Conservation (phyloP, 2,797 vertebrate species). For the Nasua narica region DNA sequence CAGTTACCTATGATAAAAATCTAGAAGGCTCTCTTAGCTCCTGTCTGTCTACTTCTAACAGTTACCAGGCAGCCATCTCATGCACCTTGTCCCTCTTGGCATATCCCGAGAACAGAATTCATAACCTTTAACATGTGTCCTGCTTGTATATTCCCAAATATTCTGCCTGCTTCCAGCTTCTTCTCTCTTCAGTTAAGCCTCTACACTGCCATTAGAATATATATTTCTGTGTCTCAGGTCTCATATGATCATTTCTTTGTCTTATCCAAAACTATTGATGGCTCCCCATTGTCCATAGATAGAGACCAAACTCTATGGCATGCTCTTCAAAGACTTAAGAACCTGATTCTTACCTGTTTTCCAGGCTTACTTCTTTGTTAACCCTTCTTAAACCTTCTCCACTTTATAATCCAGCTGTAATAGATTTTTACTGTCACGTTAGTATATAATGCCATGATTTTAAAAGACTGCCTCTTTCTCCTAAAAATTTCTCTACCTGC, state of each 20-base stretch:
- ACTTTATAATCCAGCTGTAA: not conserved
- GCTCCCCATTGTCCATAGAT: not conserved
- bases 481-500: not conserved
- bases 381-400: not conserved
- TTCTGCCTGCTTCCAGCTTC: not conserved
- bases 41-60: not conserved
- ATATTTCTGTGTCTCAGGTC: not conserved
- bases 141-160: not conserved
- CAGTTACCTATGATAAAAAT: not conserved
- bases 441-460: not conserved
- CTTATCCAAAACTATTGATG: not conserved
- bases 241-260: not conserved
- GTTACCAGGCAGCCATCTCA: not conserved
- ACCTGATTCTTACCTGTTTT: not conserved
- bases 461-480: not conserved
- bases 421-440: not conserved
- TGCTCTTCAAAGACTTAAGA: not conserved
- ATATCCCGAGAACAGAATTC: not conserved
- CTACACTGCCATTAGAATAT: not conserved
- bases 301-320: not conserved
- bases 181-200: not conserved
- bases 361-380: not conserved
- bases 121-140: not conserved
- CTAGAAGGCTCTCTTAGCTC: not conserved
- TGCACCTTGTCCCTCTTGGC: not conserved